Evolutionary conservation across 2,113 vertebrate genomes (phyloP), one percentile per base, ranked within the genome.

Genomic region (Pontoporia blainvillei): DNA sequence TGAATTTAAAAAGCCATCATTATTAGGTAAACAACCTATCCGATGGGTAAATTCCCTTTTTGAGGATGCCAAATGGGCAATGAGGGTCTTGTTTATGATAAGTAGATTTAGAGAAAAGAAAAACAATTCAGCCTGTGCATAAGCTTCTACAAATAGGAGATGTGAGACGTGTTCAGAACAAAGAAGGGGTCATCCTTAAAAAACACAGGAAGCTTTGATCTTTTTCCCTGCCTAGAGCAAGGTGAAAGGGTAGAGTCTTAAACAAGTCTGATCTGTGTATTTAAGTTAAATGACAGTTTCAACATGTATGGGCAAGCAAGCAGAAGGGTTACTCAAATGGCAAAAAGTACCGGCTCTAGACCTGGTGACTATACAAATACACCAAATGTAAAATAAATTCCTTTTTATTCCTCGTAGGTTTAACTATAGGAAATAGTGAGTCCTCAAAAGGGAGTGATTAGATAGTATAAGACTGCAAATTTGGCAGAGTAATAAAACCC

Each of bases 181-280:
- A 98, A 97, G 59, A 69, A 79, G 41, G 0, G 18, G 78, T 85
- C 97, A 36, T 92, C 39, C 5, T 52, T 97, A 89, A 44, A 92
- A 98, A 96, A 93, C 25, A 79, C 41, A 62, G 36, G 84, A 83
- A 94, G 87, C 98, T 98, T 98, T 98, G 97, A 98, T 98, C 97
- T 97, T 86, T 94, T 84, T 90, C 62, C 85, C 96, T 88, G 97
- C 93, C 95, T 93, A 34, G 11, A 95, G 96, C 91, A 75, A 90
- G 96, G 95, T 91, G 96, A 97, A 98, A 96, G 86, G 95, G 92
- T 72, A 91, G 82, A 86, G 92, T 95, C 97, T 97, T 96, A 96
- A 96, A 96, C 97, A 95, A 94, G 76, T 90, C 97, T 92, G 83
- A 89, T 92, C 91, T 91, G 86, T 95, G 90, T 96, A 78, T 94